Percentiles rank a stretch among this genome's conserved stretches.
Conservation (phyloP, 2,888 invertebrate genomes). For the Quadroppia sp. region DNA sequence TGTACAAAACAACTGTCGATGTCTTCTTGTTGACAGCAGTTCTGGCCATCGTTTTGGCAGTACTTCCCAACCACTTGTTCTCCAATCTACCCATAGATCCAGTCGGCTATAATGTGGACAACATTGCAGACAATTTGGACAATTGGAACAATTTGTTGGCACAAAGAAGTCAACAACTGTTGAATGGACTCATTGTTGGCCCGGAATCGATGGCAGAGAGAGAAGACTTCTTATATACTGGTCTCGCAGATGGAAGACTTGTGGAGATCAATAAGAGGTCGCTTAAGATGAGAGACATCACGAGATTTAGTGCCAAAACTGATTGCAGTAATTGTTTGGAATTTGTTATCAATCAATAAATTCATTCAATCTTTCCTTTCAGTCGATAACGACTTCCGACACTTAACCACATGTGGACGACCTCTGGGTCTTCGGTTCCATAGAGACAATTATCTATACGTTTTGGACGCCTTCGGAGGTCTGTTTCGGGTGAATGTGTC, state of each 20-base stretch:
- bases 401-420: slow-evolving; percentile 46
- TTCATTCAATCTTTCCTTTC: too few species aligned
- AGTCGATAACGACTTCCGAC: slow-evolving; percentile 33
- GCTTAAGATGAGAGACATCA: slow-evolving; percentile 20
- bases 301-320: slow-evolving; percentile 6
- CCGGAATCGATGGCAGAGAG: slow-evolving; percentile 44
- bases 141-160: slow-evolving; percentile 43
- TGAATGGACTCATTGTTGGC: slow-evolving; percentile 38
- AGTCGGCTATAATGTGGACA: neutral
- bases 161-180: slow-evolving; percentile 37
- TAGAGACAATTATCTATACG: slow-evolving; percentile 46
- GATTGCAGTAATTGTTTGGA: slow-evolving; percentile 36
- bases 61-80: slow-evolving; percentile 41
- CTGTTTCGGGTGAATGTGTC: slow-evolving; percentile 45
- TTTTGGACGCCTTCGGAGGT: slow-evolving; percentile 47
- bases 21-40: slow-evolving; percentile 23
- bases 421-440: slow-evolving; percentile 46
- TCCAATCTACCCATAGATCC: slow-evolving; percentile 37
- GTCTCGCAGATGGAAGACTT: slow-evolving; percentile 44
- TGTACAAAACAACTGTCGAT: slow-evolving; percentile 37
- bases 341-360: too few species aligned
- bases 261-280: slow-evolving; percentile 42
- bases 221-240: slow-evolving; percentile 44
- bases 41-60: slow-evolving; percentile 17
- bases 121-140: neutral